Evolutionary conservation across 2,113 vertebrate genomes (phyloP), one percentile per base, ranked within the genome.

Genomic region (Ictalurus punctatus): DNA sequence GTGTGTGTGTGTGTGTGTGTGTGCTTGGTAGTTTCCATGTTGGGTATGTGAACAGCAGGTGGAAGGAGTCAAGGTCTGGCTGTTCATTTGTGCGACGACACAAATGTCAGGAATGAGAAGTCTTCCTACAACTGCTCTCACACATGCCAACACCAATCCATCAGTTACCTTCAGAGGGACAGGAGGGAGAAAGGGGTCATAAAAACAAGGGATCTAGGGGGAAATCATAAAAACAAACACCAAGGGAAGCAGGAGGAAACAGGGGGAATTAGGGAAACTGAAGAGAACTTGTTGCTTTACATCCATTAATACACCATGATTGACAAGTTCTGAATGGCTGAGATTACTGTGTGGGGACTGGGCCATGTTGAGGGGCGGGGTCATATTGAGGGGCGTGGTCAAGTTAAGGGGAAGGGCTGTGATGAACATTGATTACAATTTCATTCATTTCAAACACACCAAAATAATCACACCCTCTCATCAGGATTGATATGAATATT

Each of bases 1-100:
- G 73, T 87, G 73, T 87, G 89, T 80, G 59, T 83, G 89, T 76
- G 86, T 83, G 85, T 40, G 69, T 84, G 89, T 88, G 86, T 71
- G 76, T 73, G 89, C 83, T 65, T 44, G 34, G 54, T 76, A 84
- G 85, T 84, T 67, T n/a, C 58, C 86, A 71, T 81, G 83, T 80
- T 78, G 27, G 71, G 63, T 82, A 65, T 61, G 59, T 71, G 86
- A 83, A 71, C 63, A 71, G 80, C 63, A 82, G 78, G 65, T 86
- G 85, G 52, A 76, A 40, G 44, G 84, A 86, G 71, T 86, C 85
- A 86, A 86, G 85, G 85, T 37, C 85, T 86, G 71, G 63, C 85
- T 61, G 85, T 61, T 78, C 71, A 86, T 86, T 86, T 74, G 52
- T 74, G 14, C 52, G 12, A 74, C 52, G 84, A 74, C 56, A 78